Base-by-base conservation (phyloP, 2,113 vertebrate species). In the Origma solitaria region DNA sequence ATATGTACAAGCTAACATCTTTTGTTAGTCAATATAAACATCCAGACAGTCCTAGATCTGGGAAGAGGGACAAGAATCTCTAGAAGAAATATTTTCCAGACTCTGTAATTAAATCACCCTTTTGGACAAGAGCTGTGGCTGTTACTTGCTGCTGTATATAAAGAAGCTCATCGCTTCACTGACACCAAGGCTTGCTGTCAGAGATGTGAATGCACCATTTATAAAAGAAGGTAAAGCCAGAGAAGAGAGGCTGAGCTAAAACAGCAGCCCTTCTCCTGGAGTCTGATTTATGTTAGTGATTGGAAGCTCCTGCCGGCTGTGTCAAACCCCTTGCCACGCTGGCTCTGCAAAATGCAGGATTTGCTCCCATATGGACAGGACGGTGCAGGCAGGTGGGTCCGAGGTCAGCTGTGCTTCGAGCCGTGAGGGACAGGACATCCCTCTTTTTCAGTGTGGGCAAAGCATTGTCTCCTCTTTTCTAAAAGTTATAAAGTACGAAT, bases 21-120 rank as follows among this genome's bases (percentile, higher is more conserved):
- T 95, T 83, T 80, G 16, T 77, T 84, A 77, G 50, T 85, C 62
- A 61, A 37, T 62, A 51, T 33, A 88, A 87, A 27, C 22, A 62
- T 62, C 31, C 51, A 66, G 42, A 56, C 27, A 42, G 10, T 40
- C 37, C 35, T 82, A 61, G 21, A 61, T 37, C 21, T 93, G 47
- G 22, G 42, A 70, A 80, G 56, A 90, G 23, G 19, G 21, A 86
- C 4, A 5, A 82, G n/a, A 82, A 44, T 70, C 15, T 72, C 28
- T 7, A 60, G 49, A 33, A 58, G 23, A 81, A 77, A 62, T 83
- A 45, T 69, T 80, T 92, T 86, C 37, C n/a, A 62, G 44, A 51
- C 22, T 77, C 38, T 19, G 6, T 50, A 76, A 70, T 66, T 60
- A 56, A 89, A 89, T 38, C 15, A 44, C 5, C 15, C 49, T 73